Percentiles rank a stretch among this genome's conserved stretches.
phyloP scores from a whole-genome alignment of 1,140 invertebrate genomes.

The Helicoverpa zea region DNA sequence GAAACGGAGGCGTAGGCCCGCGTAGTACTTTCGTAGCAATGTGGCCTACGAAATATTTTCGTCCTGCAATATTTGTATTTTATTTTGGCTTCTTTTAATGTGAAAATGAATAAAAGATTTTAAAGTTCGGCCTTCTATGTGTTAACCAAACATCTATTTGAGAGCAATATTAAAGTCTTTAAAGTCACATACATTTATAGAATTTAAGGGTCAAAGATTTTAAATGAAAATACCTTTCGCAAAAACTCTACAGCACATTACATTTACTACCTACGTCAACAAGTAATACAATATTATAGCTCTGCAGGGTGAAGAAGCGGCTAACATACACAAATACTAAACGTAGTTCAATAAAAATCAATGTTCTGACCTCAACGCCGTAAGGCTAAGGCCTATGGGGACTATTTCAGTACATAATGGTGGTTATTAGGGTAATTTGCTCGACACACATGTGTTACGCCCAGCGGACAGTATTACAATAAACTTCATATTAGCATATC shows the following conservation, averaged over 20 bases:
- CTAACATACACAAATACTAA: background rate
- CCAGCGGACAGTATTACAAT: background rate
- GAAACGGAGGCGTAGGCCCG: background rate
- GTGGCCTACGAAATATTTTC: constrained; percentile 9
- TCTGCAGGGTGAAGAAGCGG: background rate
- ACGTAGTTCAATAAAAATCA: background rate
- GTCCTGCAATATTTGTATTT: background rate
- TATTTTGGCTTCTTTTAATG: background rate
- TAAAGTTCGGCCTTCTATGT: too few species aligned
- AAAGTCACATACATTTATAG: too few species aligned
- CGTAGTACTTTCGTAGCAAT: constrained; percentile 3
- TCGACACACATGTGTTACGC: background rate
- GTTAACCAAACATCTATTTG: too few species aligned
- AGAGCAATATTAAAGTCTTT: too few species aligned
- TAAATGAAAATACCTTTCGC: too few species aligned
- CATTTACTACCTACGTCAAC: too few species aligned
- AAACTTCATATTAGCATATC: constrained; percentile 4
- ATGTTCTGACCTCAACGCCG: background rate
- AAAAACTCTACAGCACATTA: too few species aligned
- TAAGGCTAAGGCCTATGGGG: background rate
- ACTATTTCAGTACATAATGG: background rate
- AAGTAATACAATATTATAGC: background rate
- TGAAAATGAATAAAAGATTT: too few species aligned
- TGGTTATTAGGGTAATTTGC: constrained; percentile 5
- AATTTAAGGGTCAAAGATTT: too few species aligned